phyloP scores from a whole-genome alignment of 2,888 invertebrate genomes.

The Harmothoe impar region DNA sequence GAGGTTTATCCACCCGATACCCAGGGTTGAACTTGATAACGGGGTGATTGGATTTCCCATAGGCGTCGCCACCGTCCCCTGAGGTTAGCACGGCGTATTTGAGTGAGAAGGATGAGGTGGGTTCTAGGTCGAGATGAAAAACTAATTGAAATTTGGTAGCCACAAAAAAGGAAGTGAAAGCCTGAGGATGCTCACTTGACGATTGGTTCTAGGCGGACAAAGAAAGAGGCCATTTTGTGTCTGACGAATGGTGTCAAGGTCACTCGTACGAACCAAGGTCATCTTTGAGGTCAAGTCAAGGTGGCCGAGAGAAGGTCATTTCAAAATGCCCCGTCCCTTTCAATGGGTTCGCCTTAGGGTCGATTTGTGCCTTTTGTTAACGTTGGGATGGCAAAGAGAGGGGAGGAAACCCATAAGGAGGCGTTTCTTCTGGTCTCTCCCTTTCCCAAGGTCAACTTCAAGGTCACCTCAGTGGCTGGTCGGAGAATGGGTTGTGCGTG shows the following conservation, averaged over 20 bases:
- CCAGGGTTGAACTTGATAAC: constrained; percentile 21
- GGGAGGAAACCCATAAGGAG: not conserved
- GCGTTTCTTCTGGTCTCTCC: not conserved
- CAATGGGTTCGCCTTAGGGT: not conserved
- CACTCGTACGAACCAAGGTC: not conserved
- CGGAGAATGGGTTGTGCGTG: constrained; percentile 1
- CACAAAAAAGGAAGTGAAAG: not conserved
- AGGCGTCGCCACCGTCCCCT: not conserved
- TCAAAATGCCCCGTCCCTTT: not conserved
- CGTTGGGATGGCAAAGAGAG: not conserved
- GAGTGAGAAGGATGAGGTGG: not conserved
- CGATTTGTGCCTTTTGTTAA: not conserved
- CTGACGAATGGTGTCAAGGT: not conserved
- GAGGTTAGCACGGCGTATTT: not conserved
- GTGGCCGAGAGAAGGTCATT: not conserved
- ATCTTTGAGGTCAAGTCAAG: not conserved
- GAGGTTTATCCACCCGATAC: not conserved
- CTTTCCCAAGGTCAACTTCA: not conserved
- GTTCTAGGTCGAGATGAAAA: not conserved
- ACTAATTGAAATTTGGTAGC: not conserved
- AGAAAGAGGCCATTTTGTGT: not conserved
- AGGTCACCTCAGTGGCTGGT: not conserved
- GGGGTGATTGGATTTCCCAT: not conserved
- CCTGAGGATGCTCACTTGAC: not conserved
- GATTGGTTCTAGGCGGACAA: not conserved